Base-by-base conservation (phyloP, 2,888 invertebrate species). In the Cylindroiulus punctatus region DNA sequence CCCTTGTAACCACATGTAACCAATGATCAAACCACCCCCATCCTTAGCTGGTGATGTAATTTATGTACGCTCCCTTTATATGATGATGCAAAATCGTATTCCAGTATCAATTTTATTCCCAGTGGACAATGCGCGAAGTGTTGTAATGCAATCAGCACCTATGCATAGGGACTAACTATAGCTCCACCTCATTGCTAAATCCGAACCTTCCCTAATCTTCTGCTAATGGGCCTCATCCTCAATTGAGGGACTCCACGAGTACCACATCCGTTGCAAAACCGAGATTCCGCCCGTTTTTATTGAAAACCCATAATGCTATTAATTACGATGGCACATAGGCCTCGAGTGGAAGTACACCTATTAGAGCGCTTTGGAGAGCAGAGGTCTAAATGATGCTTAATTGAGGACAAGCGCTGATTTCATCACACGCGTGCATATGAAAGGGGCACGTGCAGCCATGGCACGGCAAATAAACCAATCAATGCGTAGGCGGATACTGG, bases 381-480 rank as follows among this genome's bases (percentile, higher is more conserved):
- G 65, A 65, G 26, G 65, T 65, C 26, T 5, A 26, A 26, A 65
- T 26, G 65, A 65, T 26, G 65, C 65, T 12, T 14, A 65, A 65
- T 65, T 65, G 19, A 22, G 57, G 57, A 57, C 22, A 57, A 65
- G 65, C 65, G 65, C 26, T 65, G 65, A 65, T 65, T 65, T 65
- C 65, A 14, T 8, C 65, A 1, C 22, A 26, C 12, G 57, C 10
- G 26, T 52, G n/a, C n/a, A 8, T 44, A 1, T 8, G 1, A 12
- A 26, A 8, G 26, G 22, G 22, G 65, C 26, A 8, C 8, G 26
- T n/a, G n/a, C n/a, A n/a, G n/a, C n/a, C n/a, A n/a, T n/a, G n/a
- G n/a, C n/a, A n/a, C 12, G 26, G 65, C 65, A 65, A 65, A 65
- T 65, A 65, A 65, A 65, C 65, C 65, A 65, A 65, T 65, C 65